Percentiles rank a stretch among this genome's conserved stretches.
Evolutionary conservation across 2,888 invertebrate species (phyloP).

Genomic region (Apotomis turbidana): DNA sequence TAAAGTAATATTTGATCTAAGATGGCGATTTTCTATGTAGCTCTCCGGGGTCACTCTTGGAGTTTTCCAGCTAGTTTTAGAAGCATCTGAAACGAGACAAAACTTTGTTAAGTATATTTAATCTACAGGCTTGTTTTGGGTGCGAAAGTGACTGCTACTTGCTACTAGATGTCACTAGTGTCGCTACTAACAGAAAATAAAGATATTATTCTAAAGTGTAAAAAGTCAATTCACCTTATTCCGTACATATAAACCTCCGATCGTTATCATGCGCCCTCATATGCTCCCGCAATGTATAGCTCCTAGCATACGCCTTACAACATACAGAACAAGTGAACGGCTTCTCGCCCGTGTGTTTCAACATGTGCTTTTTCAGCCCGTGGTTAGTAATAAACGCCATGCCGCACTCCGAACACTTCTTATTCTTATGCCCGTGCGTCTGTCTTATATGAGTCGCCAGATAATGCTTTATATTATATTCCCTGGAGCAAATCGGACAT

Average conservation of each 20-base stretch:
- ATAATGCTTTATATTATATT: constrained; percentile 74
- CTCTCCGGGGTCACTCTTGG: constrained; percentile 37
- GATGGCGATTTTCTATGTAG: constrained; percentile 41
- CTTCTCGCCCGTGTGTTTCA: constrained; percentile 71
- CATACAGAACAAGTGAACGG: constrained; percentile 69
- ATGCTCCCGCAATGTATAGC: constrained; percentile 61
- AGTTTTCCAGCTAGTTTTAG: constrained; percentile 11
- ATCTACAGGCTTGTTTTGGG: background rate
- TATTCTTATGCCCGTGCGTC: constrained; percentile 75
- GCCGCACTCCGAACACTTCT: constrained; percentile 74
- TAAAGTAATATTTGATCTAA: constrained; percentile 45
- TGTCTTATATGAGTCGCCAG: constrained; percentile 73
- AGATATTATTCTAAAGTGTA: background rate
- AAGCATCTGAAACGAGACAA: constrained; percentile 9
- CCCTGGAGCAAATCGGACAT: constrained; percentile 66
- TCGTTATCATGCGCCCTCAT: constrained; percentile 58
- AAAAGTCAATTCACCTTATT: constrained; percentile 8
- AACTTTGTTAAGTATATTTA: background rate
- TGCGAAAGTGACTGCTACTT: background rate
- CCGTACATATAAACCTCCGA: constrained; percentile 20
- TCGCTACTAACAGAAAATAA: background rate
- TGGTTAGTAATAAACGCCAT: constrained; percentile 79
- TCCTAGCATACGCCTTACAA: constrained; percentile 62
- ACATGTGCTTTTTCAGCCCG: constrained; percentile 75
- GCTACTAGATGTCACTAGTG: background rate